Percentiles rank a stretch among this genome's conserved stretches.
Conservation (phyloP, 2,888 invertebrate species). For the Lasioglossum zephyrum region DNA sequence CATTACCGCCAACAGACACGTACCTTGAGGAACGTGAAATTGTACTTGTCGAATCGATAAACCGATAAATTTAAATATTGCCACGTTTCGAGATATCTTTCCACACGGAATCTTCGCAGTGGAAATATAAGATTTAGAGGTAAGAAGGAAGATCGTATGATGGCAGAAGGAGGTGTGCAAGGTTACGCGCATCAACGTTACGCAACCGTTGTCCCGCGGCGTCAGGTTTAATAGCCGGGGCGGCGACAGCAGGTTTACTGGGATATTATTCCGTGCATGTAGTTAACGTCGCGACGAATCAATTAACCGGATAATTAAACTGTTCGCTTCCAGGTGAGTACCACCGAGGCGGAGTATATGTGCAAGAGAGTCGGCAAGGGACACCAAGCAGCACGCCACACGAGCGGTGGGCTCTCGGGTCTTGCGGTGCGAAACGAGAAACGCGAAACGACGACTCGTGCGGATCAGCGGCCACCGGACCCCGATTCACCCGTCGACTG, state of each 20-base stretch:
- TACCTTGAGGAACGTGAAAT: no score
- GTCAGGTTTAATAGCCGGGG: not conserved
- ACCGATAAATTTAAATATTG: no score
- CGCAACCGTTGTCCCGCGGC: not conserved
- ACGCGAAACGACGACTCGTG: slow-evolving; percentile 27
- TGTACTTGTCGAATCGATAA: no score
- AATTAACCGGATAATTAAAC: slow-evolving; percentile 12
- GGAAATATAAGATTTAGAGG: not conserved
- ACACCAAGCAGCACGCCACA: slow-evolving; percentile 31
- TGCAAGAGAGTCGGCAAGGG: not conserved
- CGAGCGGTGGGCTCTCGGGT: not conserved
- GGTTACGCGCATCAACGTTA: not conserved
- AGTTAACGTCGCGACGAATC: not conserved
- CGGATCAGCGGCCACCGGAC: slow-evolving; percentile 22
- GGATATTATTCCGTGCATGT: not conserved
- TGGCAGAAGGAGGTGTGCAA: not conserved
- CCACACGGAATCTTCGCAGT: not conserved
- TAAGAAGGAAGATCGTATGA: not conserved
- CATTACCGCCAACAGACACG: no score
- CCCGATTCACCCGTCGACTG: slow-evolving; percentile 54
- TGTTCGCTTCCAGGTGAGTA: slow-evolving; percentile 12
- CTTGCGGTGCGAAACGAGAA: slow-evolving; percentile 59
- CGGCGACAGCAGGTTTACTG: not conserved
- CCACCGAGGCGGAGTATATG: slow-evolving; percentile 2
- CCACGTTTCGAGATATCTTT: no score